Base-by-base conservation (phyloP, 1,140 invertebrate species). In the Adelges cooleyi region DNA sequence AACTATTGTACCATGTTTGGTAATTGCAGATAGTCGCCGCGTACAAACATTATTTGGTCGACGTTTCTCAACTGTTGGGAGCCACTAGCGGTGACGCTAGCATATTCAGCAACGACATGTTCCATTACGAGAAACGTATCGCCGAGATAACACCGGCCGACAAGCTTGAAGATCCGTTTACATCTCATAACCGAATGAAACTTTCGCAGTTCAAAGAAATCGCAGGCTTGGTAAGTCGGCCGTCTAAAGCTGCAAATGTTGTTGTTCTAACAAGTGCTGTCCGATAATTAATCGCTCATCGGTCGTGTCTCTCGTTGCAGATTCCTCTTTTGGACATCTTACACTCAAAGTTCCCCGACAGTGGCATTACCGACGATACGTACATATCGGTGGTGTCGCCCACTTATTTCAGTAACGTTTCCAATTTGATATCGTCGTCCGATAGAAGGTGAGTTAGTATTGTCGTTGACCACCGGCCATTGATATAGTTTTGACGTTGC, bases 61-160 rank as follows among this genome's bases (percentile, higher is more conserved):
- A 81, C 56, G 73, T 80, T 2, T 77, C 79, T 1, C 76, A 77
- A 51, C 69, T 75, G 3, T 70, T 84, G 25, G 77, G 77, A n/a
- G 79, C 79, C 3, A 77, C 75, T 13, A 75, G 71, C 25, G 69
- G 72, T 10, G 74, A 79, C 18, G 79, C 82, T 0, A 68, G 73
- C 1, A 75, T 74, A 49, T 84, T 83, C 70, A 77, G 78, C 9
- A 75, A 79, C 6, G 80, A 83, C 67, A 77, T 82, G 23, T 84
- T 80, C 70, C 74, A 74, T 46, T 83, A 81, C 70, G 82, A 85
- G 70, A 78, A 77, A 69, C 69, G 82, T 20, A 74, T 85, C 1
- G 82, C 82, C 3, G 80, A 81, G 70, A 77, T 80, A 49, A 77
- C 76, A 46, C 77, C 77, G 0, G 69, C 74, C 13, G 38, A 20